phyloP scores from a whole-genome alignment of 2,888 invertebrate species.

The Tolmerus cingulatus region DNA sequence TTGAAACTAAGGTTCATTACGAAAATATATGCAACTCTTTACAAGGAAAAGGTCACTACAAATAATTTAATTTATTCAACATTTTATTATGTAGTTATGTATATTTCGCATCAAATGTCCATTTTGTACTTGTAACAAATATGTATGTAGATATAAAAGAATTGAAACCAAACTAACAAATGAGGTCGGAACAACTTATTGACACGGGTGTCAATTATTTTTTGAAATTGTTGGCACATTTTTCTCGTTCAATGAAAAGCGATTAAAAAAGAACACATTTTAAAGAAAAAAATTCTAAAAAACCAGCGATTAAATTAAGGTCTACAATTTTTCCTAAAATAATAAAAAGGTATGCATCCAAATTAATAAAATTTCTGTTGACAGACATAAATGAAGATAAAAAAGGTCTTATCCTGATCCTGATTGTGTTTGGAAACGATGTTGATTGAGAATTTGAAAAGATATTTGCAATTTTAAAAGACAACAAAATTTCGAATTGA shows the following conservation, averaged over 20 bases:
- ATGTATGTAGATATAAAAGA: background rate
- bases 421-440: background rate
- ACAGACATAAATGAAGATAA: background rate
- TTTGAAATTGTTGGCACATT: background rate
- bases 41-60: background rate
- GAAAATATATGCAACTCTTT: background rate
- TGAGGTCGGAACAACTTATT: background rate
- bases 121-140: background rate
- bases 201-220: background rate
- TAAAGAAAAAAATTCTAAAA: background rate
- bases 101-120: conserved; percentile 15
- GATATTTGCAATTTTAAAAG: no score
- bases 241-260: background rate
- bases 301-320: background rate
- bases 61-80: background rate
- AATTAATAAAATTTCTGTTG: background rate
- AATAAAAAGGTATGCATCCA: background rate
- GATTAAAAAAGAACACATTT: background rate
- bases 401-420: no score
- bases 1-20: background rate
- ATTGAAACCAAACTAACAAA: background rate
- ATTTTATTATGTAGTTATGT: conserved; percentile 3
- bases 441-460: background rate
- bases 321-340: conserved; percentile 7
- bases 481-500: no score